These are phyloP conservation scores for Tachuris rubrigastra DNA, from an alignment of 2,113 vertebrate species.

Conservation along the genomic window DNA sequence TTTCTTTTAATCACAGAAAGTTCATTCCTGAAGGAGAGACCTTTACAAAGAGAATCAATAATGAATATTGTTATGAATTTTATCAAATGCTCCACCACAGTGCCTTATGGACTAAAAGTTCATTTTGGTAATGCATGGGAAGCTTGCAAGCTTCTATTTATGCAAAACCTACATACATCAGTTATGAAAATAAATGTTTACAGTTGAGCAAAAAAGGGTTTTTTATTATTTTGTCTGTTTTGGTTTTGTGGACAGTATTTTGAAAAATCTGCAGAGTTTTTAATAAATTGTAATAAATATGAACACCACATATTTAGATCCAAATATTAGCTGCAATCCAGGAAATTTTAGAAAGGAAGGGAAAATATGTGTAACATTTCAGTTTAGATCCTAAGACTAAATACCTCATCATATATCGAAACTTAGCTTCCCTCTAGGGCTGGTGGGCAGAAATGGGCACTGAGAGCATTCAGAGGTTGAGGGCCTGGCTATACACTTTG, in stretches of 20 bases:
- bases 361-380: not conserved
- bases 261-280: not conserved
- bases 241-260: not conserved
- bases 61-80: not conserved
- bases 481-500: not conserved
- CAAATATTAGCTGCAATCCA: not conserved
- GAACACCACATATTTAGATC: not conserved
- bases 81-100: not conserved
- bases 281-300: not conserved
- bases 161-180: not conserved
- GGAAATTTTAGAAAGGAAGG: not conserved
- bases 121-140: not conserved
- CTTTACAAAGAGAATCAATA: not conserved
- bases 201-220: not conserved
- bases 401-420: not conserved
- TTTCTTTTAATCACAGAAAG: not conserved
- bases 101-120: not conserved
- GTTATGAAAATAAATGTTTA: not conserved
- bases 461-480: rapidly evolving
- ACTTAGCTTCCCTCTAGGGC: not conserved
- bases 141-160: not conserved
- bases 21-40: not conserved
- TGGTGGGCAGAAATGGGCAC: not conserved
- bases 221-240: not conserved
- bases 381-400: not conserved